These are phyloP conservation scores for Chymomyza fuscimana DNA, from an alignment of 2,888 invertebrate species.

Conservation along the genomic window DNA sequence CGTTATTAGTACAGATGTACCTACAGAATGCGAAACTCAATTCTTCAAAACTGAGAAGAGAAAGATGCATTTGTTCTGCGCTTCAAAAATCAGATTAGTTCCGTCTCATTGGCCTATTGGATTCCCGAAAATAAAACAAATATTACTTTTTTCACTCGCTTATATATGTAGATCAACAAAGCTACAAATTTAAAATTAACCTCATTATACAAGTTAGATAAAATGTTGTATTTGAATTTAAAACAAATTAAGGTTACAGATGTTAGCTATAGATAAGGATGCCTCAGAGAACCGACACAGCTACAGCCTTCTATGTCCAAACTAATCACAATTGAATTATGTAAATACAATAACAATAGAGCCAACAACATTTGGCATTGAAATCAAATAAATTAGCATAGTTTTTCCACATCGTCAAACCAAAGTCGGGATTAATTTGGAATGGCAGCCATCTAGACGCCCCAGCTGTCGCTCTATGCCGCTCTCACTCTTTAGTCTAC, in stretches of 20 bases:
- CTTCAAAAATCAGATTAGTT: too few species aligned
- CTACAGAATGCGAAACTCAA: too few species aligned
- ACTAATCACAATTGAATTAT: constrained; percentile 54
- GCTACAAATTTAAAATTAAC: background rate
- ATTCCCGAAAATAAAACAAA: too few species aligned
- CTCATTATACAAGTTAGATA: background rate
- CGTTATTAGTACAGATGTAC: too few species aligned
- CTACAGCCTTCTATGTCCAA: background rate
- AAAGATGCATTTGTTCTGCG: too few species aligned
- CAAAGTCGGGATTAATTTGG: constrained; percentile 65
- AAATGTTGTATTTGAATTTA: background rate
- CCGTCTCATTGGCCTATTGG: too few species aligned
- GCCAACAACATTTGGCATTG: constrained; percentile 34
- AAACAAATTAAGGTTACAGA: background rate
- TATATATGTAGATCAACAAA: background rate
- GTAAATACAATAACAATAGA: constrained; percentile 55
- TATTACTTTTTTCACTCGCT: too few species aligned
- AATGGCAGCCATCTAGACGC: constrained; percentile 41
- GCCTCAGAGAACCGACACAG: background rate
- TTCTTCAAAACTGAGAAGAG: too few species aligned
- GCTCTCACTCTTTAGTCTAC: constrained; percentile 11
- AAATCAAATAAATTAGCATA: constrained; percentile 67
- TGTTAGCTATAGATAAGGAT: background rate
- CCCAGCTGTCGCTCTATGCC: constrained; percentile 25
- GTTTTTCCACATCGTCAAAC: constrained; percentile 68